A percentile compares a stretch with the other conserved stretches of the same genome.
phyloP scores from a whole-genome alignment of 2,797 vertebrate species.

The Emys orbicularis region DNA sequence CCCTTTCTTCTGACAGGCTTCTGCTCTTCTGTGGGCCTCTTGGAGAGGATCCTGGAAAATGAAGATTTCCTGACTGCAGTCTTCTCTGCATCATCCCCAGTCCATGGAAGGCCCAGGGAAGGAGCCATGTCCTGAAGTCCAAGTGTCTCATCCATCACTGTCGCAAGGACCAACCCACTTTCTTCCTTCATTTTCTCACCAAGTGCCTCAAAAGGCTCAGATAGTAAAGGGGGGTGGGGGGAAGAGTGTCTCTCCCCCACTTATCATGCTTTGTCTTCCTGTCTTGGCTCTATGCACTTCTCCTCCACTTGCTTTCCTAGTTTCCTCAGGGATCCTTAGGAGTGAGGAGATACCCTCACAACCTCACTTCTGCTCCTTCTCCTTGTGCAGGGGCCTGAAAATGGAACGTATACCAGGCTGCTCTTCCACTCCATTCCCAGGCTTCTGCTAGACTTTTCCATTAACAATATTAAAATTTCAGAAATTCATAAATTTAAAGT shows the following conservation, averaged over 20 bases:
- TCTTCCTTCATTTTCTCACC: neutral
- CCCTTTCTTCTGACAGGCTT: neutral
- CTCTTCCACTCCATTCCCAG: neutral
- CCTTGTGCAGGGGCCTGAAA: too few species aligned
- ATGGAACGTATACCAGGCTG: too few species aligned
- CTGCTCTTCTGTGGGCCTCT: neutral
- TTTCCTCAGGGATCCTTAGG: too few species aligned
- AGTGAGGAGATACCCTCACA: too few species aligned
- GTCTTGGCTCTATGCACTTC: too few species aligned
- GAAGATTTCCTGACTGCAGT: neutral
- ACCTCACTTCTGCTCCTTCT: too few species aligned
- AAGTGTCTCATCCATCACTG: neutral
- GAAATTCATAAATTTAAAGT: neutral
- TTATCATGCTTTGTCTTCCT: too few species aligned
- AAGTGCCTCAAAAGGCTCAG: too few species aligned
- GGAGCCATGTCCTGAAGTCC: neutral
- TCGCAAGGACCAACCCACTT: neutral
- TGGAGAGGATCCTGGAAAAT: neutral
- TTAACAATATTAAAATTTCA: neutral
- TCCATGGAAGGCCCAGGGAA: neutral
- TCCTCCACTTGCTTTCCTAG: too few species aligned
- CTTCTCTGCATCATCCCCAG: neutral
- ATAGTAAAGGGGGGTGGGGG: too few species aligned
- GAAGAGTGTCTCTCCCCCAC: too few species aligned
- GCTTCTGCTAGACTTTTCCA: neutral